Base-by-base conservation (phyloP, 2,113 vertebrate genomes). In the Choloepus hoffmanni region DNA sequence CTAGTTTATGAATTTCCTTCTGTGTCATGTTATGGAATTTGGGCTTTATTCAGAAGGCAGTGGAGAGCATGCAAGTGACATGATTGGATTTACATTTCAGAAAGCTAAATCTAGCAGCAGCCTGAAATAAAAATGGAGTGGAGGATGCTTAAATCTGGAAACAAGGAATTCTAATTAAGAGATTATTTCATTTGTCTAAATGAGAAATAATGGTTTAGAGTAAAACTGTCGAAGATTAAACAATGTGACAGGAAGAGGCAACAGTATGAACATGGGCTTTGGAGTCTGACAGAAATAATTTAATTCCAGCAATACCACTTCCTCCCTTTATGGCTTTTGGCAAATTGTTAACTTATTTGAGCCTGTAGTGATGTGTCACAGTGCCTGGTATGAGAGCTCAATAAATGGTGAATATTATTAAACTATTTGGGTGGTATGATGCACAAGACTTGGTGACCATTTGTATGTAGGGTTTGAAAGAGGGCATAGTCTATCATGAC, bases 61-160 rank as follows among this genome's bases (percentile, higher is more conserved):
- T 62, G 8, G 67, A 23, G 26, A 87, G 3, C 48, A 43, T 43
- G 45, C 60, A 90, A 83, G 23, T 85, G 55, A 65, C 74, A 77
- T 95, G 48, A 78, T 68, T 82, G 2, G 16, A 92, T 96, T 92
- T 96, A 3, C 60, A 95, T 90, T 92, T 94, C 90, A 88, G 63
- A 79, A 94, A 89, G 28, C 26, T 86, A 77, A 78, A 58, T 74
- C 77, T 82, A 90, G 12, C 36, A 95, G 28, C 78, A 78, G 13
- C 65, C 63, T 87, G 50, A 90, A 94, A 82, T 90, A 89, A 83
- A 89, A 9, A 84, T 55, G 90, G 50, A 73, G 18, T 76, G 53
- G 58, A 2, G n/a, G 68, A 21, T 82, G 48, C 19, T 92, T 96
- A 76, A 58, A 84, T 94, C 60, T 95, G 24, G 24, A 87, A 15